Conservation (phyloP, 2,888 invertebrate species). For the Meganola albula region DNA sequence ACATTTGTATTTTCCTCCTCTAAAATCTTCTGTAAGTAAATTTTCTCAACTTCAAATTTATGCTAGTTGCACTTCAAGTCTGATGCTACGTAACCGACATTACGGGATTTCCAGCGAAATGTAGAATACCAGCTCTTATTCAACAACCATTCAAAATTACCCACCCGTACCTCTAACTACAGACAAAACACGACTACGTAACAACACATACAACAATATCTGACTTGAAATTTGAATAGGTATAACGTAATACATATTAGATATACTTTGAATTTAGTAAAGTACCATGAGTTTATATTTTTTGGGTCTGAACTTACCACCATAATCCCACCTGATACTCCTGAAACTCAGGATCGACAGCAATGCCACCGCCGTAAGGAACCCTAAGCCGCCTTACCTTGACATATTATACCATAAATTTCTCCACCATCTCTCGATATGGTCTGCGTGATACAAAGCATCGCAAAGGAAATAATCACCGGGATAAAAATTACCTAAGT, state of each 20-base stretch:
- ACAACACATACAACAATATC: conserved; percentile 24
- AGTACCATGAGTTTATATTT: background rate
- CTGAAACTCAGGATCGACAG: no score
- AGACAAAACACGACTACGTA: conserved; percentile 22
- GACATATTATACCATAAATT: no score
- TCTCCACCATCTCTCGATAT: no score
- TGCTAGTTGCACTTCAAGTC: conserved; percentile 59
- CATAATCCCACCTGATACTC: no score
- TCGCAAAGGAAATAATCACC: no score
- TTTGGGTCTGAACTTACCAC: background rate
- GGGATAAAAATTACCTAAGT: no score
- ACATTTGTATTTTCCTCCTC: conserved; percentile 47
- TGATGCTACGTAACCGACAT: conserved; percentile 48
- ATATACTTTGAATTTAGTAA: conserved; percentile 3
- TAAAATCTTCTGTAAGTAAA: conserved; percentile 56
- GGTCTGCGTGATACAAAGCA: no score
- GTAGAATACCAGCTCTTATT: conserved; percentile 38
- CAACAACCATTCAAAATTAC: conserved; percentile 41
- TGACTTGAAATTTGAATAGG: conserved; percentile 6
- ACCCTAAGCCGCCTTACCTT: no score
- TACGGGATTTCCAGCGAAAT: conserved; percentile 40
- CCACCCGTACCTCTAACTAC: conserved; percentile 33
- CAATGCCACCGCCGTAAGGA: no score
- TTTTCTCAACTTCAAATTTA: conserved; percentile 58
- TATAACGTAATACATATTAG: conserved; percentile 13